Evolutionary conservation across 2,113 vertebrate species (phyloP).

Genomic region (Mirounga angustirostris): DNA sequence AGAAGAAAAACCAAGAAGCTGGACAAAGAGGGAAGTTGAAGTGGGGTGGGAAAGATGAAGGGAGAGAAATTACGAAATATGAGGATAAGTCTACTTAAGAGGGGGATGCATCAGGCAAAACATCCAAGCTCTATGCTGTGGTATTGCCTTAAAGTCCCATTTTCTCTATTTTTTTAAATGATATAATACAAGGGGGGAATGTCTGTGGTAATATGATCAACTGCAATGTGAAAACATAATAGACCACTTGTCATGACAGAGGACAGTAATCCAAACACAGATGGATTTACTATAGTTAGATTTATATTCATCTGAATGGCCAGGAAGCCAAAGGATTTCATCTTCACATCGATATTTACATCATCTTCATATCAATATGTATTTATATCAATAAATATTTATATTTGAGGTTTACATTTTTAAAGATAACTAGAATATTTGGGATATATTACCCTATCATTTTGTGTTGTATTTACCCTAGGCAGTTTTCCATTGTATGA

Average conservation of each 20-base stretch:
- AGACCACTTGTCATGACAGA: neutral
- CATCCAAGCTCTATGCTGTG: neutral
- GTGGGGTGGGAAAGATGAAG: neutral
- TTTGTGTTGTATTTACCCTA: neutral
- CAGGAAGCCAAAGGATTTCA: neutral
- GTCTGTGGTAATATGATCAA: neutral
- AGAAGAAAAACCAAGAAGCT: neutral
- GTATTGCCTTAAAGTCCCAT: neutral
- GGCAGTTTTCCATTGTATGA: neutral
- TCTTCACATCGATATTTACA: neutral
- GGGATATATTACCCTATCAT: neutral
- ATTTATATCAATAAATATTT: neutral
- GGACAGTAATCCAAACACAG: neutral
- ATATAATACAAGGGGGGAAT: neutral
- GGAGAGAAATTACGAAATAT: neutral
- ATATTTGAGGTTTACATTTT: neutral
- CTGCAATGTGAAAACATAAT: neutral
- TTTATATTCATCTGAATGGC: neutral
- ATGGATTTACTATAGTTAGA: neutral
- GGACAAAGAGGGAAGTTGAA: neutral
- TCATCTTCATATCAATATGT: neutral
- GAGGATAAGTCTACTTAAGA: neutral
- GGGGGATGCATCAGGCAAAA: neutral
- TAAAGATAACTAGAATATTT: neutral
- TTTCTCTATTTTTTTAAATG: neutral